These are phyloP conservation scores for Neosilurus hyrtlii DNA, from an alignment of 2,797 vertebrate species.

Conservation along the genomic window DNA sequence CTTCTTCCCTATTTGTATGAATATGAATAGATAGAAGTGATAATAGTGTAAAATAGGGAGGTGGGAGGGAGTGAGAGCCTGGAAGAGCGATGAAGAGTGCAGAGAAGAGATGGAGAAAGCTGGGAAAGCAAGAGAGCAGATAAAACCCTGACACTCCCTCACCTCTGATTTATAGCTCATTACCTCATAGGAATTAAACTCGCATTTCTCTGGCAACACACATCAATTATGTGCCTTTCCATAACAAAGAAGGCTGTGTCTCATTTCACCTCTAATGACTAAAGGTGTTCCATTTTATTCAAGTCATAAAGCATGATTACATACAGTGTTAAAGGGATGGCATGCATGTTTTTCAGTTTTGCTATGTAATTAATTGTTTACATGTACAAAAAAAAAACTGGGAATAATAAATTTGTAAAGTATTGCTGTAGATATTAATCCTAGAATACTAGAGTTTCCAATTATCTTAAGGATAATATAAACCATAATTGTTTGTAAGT, in stretches of 20 bases:
- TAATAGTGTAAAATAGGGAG: not conserved
- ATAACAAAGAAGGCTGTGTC: conserved; percentile 46
- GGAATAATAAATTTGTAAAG: not conserved
- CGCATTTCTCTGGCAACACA: conserved; percentile 64
- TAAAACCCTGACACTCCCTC: conserved; percentile 42
- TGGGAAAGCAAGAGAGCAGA: conserved; percentile 10
- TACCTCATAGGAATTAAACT: conserved; percentile 73
- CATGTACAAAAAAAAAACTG: not conserved
- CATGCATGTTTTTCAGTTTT: not conserved
- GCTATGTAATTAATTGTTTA: not conserved
- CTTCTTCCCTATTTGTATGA: not conserved
- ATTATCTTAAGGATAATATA: not conserved
- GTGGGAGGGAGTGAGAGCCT: not conserved
- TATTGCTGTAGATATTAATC: not conserved
- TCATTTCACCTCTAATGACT: conserved; percentile 72
- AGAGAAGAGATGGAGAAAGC: not conserved
- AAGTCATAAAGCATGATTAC: conserved; percentile 46
- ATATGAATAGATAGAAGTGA: conserved; percentile 8
- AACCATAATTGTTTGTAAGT: too few relatives aligned
- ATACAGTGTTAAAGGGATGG: conserved; percentile 9
- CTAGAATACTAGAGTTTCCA: not conserved
- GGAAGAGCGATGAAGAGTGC: not conserved
- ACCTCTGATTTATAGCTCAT: conserved; percentile 70
- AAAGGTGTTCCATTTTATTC: conserved; percentile 50
- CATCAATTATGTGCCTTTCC: conserved; percentile 71